Conservation (phyloP, 2,888 invertebrate species). For the Lycocerus yunnanus region DNA sequence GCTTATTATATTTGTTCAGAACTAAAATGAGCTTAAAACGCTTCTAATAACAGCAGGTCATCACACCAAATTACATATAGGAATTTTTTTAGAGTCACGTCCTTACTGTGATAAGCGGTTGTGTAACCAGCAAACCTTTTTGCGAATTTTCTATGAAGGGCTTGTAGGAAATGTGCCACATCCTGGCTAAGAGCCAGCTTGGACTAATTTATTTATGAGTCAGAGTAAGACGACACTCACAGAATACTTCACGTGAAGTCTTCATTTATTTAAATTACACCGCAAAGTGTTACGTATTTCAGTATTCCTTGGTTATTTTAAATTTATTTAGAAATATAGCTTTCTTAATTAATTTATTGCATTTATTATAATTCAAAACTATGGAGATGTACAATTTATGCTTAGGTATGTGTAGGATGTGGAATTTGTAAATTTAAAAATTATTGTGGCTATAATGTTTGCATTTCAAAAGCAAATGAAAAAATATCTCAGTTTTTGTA, state of each 20-base stretch:
- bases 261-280: slow-evolving; percentile 43
- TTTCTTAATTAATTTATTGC: background rate
- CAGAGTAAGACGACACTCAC: slow-evolving; percentile 35
- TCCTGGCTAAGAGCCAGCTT: slow-evolving; percentile 43
- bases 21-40: background rate
- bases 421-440: background rate
- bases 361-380: background rate
- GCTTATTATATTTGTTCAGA: background rate
- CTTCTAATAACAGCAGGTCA: background rate
- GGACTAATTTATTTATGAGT: slow-evolving; percentile 45
- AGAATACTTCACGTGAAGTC: slow-evolving; percentile 40
- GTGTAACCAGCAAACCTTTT: slow-evolving; percentile 27
- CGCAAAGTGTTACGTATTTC: slow-evolving; percentile 19
- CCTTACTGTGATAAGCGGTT: slow-evolving; percentile 21
- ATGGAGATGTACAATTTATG: background rate
- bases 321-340: slow-evolving; percentile 7
- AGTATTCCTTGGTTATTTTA: slow-evolving; percentile 4
- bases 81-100: slow-evolving; percentile 7
- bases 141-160: slow-evolving; percentile 32
- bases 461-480: slow-evolving; percentile 5
- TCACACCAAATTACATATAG: background rate
- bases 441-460: background rate
- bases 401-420: background rate
- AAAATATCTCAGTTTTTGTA: slow-evolving; percentile 12
- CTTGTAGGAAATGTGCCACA: slow-evolving; percentile 43